Evolutionary conservation across 2,888 invertebrate genomes (phyloP).

Genomic region (Xylota segnis): DNA sequence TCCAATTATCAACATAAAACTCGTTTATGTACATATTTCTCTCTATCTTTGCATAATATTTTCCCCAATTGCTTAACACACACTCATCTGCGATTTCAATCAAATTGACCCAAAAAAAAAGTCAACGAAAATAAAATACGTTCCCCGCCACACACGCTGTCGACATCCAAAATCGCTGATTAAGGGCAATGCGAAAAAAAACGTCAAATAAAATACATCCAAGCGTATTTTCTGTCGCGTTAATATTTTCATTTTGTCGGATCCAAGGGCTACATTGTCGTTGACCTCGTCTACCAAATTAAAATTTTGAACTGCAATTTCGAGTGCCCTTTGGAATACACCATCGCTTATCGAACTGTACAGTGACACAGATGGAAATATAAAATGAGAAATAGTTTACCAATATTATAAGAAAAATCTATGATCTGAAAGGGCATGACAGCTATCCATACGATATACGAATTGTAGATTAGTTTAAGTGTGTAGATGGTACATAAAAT

Average conservation of each 20-base stretch:
- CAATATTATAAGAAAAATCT: constrained; percentile 4
- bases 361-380: constrained; percentile 6
- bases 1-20: background rate
- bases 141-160: background rate
- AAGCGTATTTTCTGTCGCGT: constrained; percentile 2
- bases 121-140: background rate
- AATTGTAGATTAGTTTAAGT: too few species aligned
- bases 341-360: constrained; percentile 28
- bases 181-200: constrained; percentile 7
- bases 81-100: constrained; percentile 8
- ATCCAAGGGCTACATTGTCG: constrained; percentile 30
- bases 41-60: background rate
- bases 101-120: constrained; percentile 7
- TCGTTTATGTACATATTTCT: background rate
- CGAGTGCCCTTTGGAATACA: constrained; percentile 40
- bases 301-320: constrained; percentile 52
- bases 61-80: background rate
- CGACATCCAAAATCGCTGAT: constrained; percentile 3
- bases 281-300: constrained; percentile 42
- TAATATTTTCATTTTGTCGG: background rate
- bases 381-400: background rate
- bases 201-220: background rate
- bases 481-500: too few species aligned
- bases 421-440: too few species aligned
- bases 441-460: too few species aligned